Base-by-base conservation (phyloP, 2,113 vertebrate species). In the Agelaius phoeniceus region DNA sequence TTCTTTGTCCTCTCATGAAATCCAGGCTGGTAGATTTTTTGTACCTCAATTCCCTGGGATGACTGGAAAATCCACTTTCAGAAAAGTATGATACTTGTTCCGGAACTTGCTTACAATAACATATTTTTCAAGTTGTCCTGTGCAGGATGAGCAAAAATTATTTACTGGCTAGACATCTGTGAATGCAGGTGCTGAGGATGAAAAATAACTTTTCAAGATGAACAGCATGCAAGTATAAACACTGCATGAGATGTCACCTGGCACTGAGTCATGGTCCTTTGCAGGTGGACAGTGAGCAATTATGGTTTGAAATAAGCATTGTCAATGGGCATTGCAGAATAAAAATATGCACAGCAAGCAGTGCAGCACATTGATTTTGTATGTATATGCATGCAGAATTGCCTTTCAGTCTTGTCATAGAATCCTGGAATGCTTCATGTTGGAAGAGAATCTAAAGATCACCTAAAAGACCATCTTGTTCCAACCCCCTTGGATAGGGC, bases 401-500 rank as follows among this genome's bases (percentile, higher is more conserved):
- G 9, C n/a, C 13, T 76, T 93, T 76, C 10, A 39, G 33, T 73
- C 37, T 63, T 58, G 3, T 79, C 2, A 37, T 3, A 35, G 15
- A 65, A 54, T 39, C 21, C 23, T 15, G 7, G 6, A 52, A 48
- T 10, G 7, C 14, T 30, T 81, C 23, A 26, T 5, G 11, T 57
- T 76, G 35, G 33, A 72, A 67, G 14, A 4, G 30, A 19, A 54
- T 18, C 52, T 54, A 54, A 30, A 54, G 52, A 31, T 54, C 22
- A 17, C 9, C 11, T 72, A 20, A 62, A 54, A 62, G 10, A 11
- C 20, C 16, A 12, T 24, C 15, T 66, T 55, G 10, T 33, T 44
- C 16, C 13, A 63, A 2, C 1, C 4, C 7, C 5, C 15, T 27
- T 77, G 21, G 31, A 11, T 2, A 21, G 9, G 15, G 8, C 10